Conservation (phyloP, 1,140 invertebrate genomes). For the Melanaphis sacchari region DNA sequence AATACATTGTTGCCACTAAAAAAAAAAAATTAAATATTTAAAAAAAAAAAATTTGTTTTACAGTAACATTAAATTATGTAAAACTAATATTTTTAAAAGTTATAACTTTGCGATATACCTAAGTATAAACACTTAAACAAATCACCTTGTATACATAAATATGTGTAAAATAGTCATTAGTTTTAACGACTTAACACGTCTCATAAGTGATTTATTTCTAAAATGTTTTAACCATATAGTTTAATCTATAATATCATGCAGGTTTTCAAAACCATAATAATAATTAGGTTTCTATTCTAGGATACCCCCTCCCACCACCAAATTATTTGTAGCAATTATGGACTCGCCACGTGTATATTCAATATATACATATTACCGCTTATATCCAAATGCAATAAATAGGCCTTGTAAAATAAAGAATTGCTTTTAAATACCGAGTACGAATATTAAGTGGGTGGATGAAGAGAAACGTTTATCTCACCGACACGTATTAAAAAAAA, state of each 20-base stretch:
- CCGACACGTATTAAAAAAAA: background rate
- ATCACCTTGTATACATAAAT: background rate
- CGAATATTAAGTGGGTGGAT: conserved; percentile 20
- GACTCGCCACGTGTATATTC: background rate
- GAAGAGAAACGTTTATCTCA: background rate
- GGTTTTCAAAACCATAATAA: background rate
- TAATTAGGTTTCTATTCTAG: background rate
- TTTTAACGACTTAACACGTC: conserved; percentile 7
- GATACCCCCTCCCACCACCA: too few relatives aligned
- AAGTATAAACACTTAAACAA: background rate
- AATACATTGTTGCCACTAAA: too few relatives aligned
- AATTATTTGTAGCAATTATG: background rate
- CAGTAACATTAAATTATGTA: background rate
- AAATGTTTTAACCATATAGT: background rate
- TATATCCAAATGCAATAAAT: conserved; percentile 10
- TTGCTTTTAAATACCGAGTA: conserved; percentile 17
- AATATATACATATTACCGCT: background rate
- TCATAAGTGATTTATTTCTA: background rate
- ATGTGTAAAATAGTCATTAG: background rate
- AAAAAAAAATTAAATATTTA: too few relatives aligned
- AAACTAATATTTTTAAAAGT: background rate
- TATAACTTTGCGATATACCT: background rate
- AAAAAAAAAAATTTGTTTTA: background rate
- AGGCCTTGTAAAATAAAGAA: background rate
- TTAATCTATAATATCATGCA: background rate